Evolutionary conservation across 2,888 invertebrate species (phyloP).

Genomic region (Nomada flava): DNA sequence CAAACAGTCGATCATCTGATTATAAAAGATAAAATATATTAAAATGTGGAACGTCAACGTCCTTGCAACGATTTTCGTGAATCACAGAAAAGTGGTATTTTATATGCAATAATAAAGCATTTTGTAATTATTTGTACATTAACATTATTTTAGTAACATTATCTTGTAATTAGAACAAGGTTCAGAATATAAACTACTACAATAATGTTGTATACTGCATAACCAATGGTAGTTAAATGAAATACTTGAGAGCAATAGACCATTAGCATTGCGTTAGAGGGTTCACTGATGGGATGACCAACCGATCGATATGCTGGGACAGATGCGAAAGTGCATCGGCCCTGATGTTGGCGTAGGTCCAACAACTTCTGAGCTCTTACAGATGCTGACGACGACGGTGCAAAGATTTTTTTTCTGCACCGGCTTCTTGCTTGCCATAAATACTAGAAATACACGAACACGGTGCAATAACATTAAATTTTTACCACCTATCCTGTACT

Average conservation of each 20-base stretch:
- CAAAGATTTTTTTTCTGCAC: slow-evolving; percentile 33
- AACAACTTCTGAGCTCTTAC: slow-evolving; percentile 51
- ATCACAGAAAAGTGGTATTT: background rate
- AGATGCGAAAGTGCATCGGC: slow-evolving; percentile 68
- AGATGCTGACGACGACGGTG: slow-evolving; percentile 33
- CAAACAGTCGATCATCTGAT: too few relatives aligned
- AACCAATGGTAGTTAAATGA: slow-evolving; percentile 10
- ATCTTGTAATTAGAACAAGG: background rate
- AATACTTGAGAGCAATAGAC: slow-evolving; percentile 31
- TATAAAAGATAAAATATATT: too few relatives aligned
- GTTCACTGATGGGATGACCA: slow-evolving; percentile 58
- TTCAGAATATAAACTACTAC: too few relatives aligned
- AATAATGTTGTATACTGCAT: background rate
- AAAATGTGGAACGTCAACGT: too few relatives aligned
- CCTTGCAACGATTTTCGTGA: too few relatives aligned
- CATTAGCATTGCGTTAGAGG: slow-evolving; percentile 46
- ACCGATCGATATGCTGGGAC: slow-evolving; percentile 64
- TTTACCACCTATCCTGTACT: too few relatives aligned
- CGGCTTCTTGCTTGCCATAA: slow-evolving; percentile 13
- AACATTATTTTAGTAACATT: too few relatives aligned
- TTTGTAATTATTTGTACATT: background rate
- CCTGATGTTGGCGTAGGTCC: slow-evolving; percentile 62
- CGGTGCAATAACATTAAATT: background rate
- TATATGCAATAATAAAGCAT: background rate
- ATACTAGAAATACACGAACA: slow-evolving; percentile 26